Evolutionary conservation across 2,797 vertebrate genomes (phyloP).

Genomic region (Cuculus canorus): DNA sequence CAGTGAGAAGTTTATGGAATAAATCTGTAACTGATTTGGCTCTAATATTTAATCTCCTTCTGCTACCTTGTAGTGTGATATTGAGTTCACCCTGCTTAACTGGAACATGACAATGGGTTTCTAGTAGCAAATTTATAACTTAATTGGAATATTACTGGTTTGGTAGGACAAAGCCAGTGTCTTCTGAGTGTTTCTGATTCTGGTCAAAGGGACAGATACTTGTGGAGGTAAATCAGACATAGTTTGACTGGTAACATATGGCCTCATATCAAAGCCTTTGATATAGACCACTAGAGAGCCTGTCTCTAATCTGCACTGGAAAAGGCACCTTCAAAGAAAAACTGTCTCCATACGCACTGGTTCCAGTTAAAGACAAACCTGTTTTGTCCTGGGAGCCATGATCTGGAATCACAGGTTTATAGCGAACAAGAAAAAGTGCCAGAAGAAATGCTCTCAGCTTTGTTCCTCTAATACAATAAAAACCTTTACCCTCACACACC

Average conservation of each 20-base stretch:
- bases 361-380: not conserved
- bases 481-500: not conserved
- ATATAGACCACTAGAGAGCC: not conserved
- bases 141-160: not conserved
- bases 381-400: not conserved
- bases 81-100: not conserved
- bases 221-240: not conserved
- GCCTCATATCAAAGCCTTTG: not conserved
- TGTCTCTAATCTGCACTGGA: not conserved
- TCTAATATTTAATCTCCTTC: conserved; percentile 58
- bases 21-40: conserved; percentile 71
- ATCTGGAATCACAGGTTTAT: not conserved
- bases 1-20: conserved; percentile 59
- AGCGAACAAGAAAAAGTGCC: not conserved
- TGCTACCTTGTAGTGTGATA: conserved; percentile 20
- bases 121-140: conserved; percentile 44
- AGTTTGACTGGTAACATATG: not conserved
- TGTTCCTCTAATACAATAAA: not conserved
- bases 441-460: not conserved
- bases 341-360: accelerated
- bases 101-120: conserved; percentile 39
- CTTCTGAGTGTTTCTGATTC: conserved; percentile 3
- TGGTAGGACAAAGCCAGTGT: not conserved
- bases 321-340: conserved; percentile 29
- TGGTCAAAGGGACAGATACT: not conserved